Percentiles rank a stretch among this genome's conserved stretches.
Conservation (phyloP, 2,797 vertebrate genomes). For the Caiman crocodilus region DNA sequence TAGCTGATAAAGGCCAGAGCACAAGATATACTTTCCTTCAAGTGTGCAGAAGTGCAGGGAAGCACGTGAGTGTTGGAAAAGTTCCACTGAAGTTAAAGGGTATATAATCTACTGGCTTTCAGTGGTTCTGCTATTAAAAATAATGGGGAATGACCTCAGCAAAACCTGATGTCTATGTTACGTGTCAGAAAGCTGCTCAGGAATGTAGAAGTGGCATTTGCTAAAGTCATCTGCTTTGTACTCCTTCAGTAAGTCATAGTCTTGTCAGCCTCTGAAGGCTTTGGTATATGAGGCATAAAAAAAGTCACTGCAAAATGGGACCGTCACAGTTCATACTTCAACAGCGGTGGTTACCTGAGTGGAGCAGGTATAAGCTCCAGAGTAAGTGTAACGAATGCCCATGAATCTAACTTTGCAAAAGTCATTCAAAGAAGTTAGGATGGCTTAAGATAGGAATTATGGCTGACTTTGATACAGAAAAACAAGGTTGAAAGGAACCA, state of each 20-base stretch:
- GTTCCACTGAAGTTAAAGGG: neutral
- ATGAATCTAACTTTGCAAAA: neutral
- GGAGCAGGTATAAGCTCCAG: neutral
- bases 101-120: neutral
- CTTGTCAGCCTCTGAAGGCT: neutral
- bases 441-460: neutral
- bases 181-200: neutral
- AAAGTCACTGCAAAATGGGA: neutral
- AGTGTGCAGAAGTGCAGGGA: neutral
- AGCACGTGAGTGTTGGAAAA: neutral
- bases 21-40: neutral
- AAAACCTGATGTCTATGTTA: neutral
- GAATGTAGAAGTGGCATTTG: neutral
- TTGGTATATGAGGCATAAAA: neutral
- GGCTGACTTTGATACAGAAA: neutral
- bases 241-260: neutral
- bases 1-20: neutral
- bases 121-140: constrained; percentile 7
- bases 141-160: neutral
- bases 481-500: neutral
- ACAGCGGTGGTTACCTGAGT: neutral
- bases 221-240: neutral
- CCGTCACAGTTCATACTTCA: neutral
- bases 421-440: neutral
- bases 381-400: neutral